These are phyloP conservation scores for Sander lucioperca DNA, from an alignment of 2,113 vertebrate genomes.

Conservation along the genomic window DNA sequence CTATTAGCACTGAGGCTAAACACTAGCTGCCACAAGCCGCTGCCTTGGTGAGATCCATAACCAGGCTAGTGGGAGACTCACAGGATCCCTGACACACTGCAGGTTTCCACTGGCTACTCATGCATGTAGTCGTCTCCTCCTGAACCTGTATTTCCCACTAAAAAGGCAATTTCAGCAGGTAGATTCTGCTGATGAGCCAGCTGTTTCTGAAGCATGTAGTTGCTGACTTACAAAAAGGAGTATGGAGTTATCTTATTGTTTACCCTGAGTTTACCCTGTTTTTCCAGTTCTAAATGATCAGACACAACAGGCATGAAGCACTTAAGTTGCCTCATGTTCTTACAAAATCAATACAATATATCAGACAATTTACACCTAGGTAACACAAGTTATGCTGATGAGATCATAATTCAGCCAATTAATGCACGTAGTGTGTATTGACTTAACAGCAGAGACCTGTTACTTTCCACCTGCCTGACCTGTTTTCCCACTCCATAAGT, in stretches of 20 bases:
- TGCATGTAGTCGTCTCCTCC: slow-evolving; percentile 28
- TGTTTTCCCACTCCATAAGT: too few species aligned
- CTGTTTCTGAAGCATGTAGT: neutral
- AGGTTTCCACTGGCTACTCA: slow-evolving; percentile 38
- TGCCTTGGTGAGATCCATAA: slow-evolving; percentile 63
- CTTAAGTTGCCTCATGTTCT: neutral
- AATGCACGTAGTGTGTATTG: neutral
- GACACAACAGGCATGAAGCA: neutral
- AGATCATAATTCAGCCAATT: neutral
- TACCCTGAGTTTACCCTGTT: neutral
- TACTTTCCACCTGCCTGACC: too few species aligned
- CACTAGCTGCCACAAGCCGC: slow-evolving; percentile 61
- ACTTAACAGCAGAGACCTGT: too few species aligned
- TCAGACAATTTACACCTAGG: slow-evolving; percentile 10
- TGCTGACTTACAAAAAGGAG: neutral
- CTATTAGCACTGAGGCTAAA: slow-evolving; percentile 76
- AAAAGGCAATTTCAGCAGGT: slow-evolving; percentile 29
- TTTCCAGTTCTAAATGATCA: neutral
- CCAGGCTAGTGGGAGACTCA: slow-evolving; percentile 32
- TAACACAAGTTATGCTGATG: neutral
- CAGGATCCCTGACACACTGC: slow-evolving; percentile 15
- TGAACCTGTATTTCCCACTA: slow-evolving; percentile 27
- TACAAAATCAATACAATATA: neutral
- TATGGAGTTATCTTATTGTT: neutral
- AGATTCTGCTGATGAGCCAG: neutral